Evolutionary conservation across 2,797 vertebrate genomes (phyloP).

Genomic region (Anolis apletophallus): DNA sequence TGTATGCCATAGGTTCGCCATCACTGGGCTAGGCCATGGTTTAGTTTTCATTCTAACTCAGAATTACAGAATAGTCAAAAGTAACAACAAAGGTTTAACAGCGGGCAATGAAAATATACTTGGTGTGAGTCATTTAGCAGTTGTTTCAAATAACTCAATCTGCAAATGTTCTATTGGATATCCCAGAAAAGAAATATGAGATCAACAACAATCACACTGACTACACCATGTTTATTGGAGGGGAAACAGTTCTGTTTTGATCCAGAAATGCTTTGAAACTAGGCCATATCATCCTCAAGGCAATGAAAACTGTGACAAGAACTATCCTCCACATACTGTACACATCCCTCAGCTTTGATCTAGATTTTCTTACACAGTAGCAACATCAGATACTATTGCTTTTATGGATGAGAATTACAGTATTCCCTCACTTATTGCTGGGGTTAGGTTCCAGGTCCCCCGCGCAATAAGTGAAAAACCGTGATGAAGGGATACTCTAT

Average conservation of each 20-base stretch:
- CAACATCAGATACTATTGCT: background rate
- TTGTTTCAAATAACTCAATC: background rate
- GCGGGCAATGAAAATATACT: background rate
- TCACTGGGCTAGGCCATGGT: background rate
- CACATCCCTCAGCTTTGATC: background rate
- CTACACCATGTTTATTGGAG: slow-evolving; percentile 39
- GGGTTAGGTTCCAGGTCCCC: no score
- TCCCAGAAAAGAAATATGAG: background rate
- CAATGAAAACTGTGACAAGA: slow-evolving; percentile 38
- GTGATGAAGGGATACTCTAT: no score
- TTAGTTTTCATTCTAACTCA: background rate
- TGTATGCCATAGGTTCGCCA: no score
- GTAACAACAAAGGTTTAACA: background rate
- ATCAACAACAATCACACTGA: slow-evolving; percentile 50
- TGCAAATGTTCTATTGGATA: background rate
- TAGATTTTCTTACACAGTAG: background rate
- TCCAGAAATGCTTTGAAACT: slow-evolving; percentile 64
- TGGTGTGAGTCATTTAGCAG: background rate
- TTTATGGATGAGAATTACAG: background rate
- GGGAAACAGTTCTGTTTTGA: slow-evolving; percentile 60
- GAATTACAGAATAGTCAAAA: background rate
- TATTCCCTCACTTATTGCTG: no score
- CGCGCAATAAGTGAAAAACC: no score
- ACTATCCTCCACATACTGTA: background rate
- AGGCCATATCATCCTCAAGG: slow-evolving; percentile 70